Evolutionary conservation across 2,888 invertebrate genomes (phyloP), one percentile per base, ranked within the genome.

Genomic region (Sinhomidia bicolor): DNA sequence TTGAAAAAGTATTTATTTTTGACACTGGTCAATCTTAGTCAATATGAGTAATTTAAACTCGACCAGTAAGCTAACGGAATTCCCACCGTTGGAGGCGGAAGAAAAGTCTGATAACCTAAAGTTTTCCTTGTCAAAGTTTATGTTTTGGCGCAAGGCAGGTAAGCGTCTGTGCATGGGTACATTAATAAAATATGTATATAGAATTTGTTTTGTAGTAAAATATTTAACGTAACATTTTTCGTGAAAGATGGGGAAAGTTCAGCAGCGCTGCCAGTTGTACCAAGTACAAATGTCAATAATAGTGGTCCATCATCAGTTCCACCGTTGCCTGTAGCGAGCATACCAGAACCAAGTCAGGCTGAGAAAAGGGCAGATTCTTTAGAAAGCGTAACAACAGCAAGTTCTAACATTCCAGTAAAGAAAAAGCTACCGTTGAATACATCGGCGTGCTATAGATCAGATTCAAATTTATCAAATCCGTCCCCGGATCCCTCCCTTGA

Each of bases 31-130:
- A n/a, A n/a, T n/a, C n/a, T n/a, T 26, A 47, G 14, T 47, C 17
- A 89, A 82, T 41, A 91, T 91, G 91, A 91, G 91, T 62, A 91
- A 92, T 62, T 76, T 92, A 79, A 93, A 93, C 71, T 93, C 93
- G 7, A 92, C 92, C 9, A 93, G 91, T 32, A 95, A 96, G 93
- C 94, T 97, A 89, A 97, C 97, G 10, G 96, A 97, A 93, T 97
- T 97, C 93, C 96, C 96, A 80, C 96, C 97, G 29, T 95, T 97
- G 89, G 96, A 96, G 93, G 95, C 96, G 0, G 97, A 97, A 93
- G 95, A 96, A 32, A 95, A 95, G 91, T 96, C 96, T 92, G 96
- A 96, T 92, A 96, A 96, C 23, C 96, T 96, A 32, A 95, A 96
- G 10, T 96, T 96, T 65, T 95, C 96, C 91, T 95, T 97, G 91